Percentiles rank a stretch among this genome's conserved stretches.
Conservation (phyloP, 2,888 invertebrate species). For the Philereme vetulata region DNA sequence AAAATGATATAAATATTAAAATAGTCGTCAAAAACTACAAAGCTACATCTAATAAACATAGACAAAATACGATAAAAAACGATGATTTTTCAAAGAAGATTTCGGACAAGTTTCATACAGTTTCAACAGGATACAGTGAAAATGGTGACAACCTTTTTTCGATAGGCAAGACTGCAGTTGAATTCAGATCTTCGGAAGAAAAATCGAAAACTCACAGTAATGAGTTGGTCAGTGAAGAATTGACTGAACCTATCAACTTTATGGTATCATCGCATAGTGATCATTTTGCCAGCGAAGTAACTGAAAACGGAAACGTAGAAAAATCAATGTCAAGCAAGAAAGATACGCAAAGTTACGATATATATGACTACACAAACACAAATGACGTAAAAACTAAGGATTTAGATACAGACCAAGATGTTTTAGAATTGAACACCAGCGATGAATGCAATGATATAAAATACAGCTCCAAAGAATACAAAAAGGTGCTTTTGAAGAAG, state of each 20-base stretch:
- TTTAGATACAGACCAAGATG: slow-evolving; percentile 39
- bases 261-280: slow-evolving; percentile 35
- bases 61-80: slow-evolving; percentile 31
- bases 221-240: slow-evolving; percentile 27
- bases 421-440: slow-evolving; percentile 35
- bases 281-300: slow-evolving; percentile 28
- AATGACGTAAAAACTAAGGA: slow-evolving; percentile 31
- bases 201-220: slow-evolving; percentile 37
- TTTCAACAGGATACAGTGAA: slow-evolving; percentile 63
- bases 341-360: slow-evolving; percentile 28
- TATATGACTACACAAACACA: slow-evolving; percentile 25
- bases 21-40: slow-evolving; percentile 64
- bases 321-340: slow-evolving; percentile 26
- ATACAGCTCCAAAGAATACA: slow-evolving; percentile 48
- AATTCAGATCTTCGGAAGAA: slow-evolving; percentile 50
- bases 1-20: slow-evolving; percentile 64
- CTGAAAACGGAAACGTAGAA: slow-evolving; percentile 26
- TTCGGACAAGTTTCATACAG: slow-evolving; percentile 62
- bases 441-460: slow-evolving; percentile 39
- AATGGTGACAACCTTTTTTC: slow-evolving; percentile 49
- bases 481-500: slow-evolving; percentile 58
- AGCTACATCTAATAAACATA: slow-evolving; percentile 41
- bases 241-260: slow-evolving; percentile 27
- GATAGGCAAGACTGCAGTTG: slow-evolving; percentile 54
- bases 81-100: slow-evolving; percentile 58